Conservation (phyloP, 2,888 invertebrate genomes). For the Eristalis pertinax region DNA sequence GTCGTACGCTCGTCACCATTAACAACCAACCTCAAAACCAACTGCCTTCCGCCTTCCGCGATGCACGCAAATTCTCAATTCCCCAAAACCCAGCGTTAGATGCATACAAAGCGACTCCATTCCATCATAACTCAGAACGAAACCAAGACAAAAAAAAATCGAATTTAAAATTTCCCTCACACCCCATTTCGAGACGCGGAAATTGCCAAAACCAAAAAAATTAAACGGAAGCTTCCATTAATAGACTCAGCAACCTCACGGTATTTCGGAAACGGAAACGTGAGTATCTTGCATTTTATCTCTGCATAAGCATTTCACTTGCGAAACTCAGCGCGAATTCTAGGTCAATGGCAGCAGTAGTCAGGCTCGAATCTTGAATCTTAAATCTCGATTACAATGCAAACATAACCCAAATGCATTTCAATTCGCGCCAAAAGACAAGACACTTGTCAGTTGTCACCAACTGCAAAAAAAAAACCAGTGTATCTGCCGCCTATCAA, state of each 20-base stretch:
- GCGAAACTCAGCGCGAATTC: slow-evolving; percentile 7
- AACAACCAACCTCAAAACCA: neutral
- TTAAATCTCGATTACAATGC: slow-evolving; percentile 7
- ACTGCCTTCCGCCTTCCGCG: neutral
- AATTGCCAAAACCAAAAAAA: neutral
- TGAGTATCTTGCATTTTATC: slow-evolving; percentile 25
- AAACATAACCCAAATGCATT: slow-evolving; percentile 53
- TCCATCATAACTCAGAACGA: neutral
- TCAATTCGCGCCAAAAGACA: slow-evolving; percentile 2
- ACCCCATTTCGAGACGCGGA: neutral
- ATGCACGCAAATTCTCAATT: neutral
- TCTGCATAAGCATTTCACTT: slow-evolving; percentile 14
- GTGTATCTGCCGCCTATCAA: slow-evolving; percentile 7
- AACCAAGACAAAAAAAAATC: too few species aligned
- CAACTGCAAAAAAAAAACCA: neutral
- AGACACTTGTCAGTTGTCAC: neutral
- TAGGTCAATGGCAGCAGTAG: slow-evolving; percentile 41
- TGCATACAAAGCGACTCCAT: neutral
- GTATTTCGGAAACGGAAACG: slow-evolving; percentile 34
- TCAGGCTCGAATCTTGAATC: neutral
- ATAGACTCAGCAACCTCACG: neutral
- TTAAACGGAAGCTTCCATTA: neutral
- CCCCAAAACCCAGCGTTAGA: neutral
- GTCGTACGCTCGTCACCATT: neutral
- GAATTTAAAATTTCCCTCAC: neutral